A percentile compares a stretch with the other conserved stretches of the same genome.
Conservation (phyloP, 2,113 vertebrate species). For the Ceyx melanurus region DNA sequence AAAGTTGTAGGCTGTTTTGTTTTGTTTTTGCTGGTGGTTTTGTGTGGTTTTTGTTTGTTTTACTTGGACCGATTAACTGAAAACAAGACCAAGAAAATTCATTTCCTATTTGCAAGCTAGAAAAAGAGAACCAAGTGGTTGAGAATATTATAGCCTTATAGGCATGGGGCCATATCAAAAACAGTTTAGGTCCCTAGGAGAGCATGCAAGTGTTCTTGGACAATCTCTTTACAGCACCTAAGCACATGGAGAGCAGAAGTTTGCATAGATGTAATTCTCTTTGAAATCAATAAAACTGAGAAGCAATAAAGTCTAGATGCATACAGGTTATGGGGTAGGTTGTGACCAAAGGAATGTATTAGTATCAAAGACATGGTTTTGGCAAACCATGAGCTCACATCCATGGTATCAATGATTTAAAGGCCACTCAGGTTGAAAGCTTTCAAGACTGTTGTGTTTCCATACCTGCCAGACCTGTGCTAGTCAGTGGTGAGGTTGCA, state of each 20-base stretch:
- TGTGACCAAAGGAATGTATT: not conserved
- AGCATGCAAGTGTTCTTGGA: not conserved
- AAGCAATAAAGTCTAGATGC: not conserved
- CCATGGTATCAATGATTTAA: not conserved
- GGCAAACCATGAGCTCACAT: not conserved
- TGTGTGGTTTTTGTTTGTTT: not conserved
- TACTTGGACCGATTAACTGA: not conserved
- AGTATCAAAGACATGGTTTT: not conserved
- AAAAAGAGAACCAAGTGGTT: not conserved
- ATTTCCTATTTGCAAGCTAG: not conserved
- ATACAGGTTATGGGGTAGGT: not conserved
- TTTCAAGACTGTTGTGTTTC: not conserved
- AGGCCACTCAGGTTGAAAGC: not conserved
- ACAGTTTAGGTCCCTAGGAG: not conserved
- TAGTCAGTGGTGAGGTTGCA: not conserved
- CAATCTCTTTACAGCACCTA: not conserved
- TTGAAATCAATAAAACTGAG: not conserved
- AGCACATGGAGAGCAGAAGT: not conserved
- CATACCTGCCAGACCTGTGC: not conserved
- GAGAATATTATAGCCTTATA: not conserved
- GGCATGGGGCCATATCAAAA: not conserved
- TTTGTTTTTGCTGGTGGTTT: too few relatives aligned
- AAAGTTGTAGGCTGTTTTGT: not conserved
- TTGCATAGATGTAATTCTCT: not conserved
- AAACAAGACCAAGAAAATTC: not conserved